Base-by-base conservation (phyloP, 2,888 invertebrate genomes). In the Julus scandinavius region DNA sequence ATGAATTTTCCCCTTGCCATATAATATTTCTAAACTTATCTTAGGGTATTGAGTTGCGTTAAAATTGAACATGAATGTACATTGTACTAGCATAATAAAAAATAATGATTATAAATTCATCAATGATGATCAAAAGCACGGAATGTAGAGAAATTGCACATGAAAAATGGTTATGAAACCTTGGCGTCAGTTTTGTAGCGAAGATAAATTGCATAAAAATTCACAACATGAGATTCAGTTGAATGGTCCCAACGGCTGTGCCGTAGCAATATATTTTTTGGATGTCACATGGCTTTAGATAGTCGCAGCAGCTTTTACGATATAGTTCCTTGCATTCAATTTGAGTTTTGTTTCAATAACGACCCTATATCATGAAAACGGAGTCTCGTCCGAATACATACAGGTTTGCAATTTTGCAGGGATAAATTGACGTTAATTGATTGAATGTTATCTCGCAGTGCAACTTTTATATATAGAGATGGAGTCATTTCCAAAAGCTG, bases 351-450 rank as follows among this genome's bases (percentile, higher is more conserved):
- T 72, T 72, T 72, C 72, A 72, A 72, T 72, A 72, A 72, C 72
- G 72, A 29, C 72, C 20, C 29, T 72, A 72, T 72, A 29, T 29
- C 72, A 72, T 6, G 29, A 72, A 72, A n/a, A 29, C 17, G 29
- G 9, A n/a, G 72, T 72, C 72, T 72, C 72, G 72, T 29, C 72
- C 72, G 72, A 72, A n/a, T 9, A 72, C 72, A 72, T 20, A 72
- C 72, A 20, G 72, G 72, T 72, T 20, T 72, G 72, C 72, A 72
- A 72, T 72, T 72, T 72, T 72, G 72, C 72, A 72, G 72, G 29
- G 72, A 72, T 72, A 72, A 72, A 72, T 72, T 72, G 29, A 72
- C 72, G 72, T 72, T 72, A 72, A 72, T 72, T 72, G 72, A 72
- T 72, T 72, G 9, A 72, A 29, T 72, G 72, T 29, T 72, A 72